Evolutionary conservation across 2,113 vertebrate species (phyloP).

Genomic region (Castor canadensis): DNA sequence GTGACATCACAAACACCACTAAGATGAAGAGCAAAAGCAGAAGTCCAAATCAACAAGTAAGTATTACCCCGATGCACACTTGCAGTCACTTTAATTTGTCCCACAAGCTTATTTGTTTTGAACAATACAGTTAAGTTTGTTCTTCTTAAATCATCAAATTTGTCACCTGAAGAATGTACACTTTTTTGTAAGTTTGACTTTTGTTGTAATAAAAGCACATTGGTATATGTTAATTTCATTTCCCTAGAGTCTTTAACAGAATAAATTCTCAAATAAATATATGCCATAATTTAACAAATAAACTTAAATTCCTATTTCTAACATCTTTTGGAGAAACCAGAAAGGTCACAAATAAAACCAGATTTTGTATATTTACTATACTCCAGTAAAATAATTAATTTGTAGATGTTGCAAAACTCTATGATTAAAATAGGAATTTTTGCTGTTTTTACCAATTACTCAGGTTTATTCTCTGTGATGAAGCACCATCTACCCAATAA

Average conservation of each 20-base stretch:
- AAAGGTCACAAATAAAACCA: not conserved
- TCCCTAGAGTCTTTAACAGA: not conserved
- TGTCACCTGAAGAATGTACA: not conserved
- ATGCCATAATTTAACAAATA: constrained; percentile 29
- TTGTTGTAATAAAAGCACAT: not conserved
- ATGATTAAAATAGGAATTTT: not conserved
- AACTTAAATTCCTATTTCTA: constrained; percentile 1
- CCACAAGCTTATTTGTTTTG: constrained; percentile 3
- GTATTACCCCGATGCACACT: not conserved
- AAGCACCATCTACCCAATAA: not conserved
- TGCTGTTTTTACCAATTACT: not conserved
- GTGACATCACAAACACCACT: constrained; percentile 30
- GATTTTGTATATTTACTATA: not conserved
- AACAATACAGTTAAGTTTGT: not conserved
- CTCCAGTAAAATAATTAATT: not conserved
- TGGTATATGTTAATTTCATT: not conserved
- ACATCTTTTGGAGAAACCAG: constrained; percentile 1
- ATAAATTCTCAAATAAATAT: not conserved
- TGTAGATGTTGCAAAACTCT: not conserved
- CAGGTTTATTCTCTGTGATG: not conserved
- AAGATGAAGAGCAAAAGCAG: constrained; percentile 14
- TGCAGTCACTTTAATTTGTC: not conserved
- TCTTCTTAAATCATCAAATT: not conserved
- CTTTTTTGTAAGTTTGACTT: constrained; percentile 14
- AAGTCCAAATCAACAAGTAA: not conserved